phyloP scores from a whole-genome alignment of 1,140 invertebrate species.

The Dendroctonus ponderosae region DNA sequence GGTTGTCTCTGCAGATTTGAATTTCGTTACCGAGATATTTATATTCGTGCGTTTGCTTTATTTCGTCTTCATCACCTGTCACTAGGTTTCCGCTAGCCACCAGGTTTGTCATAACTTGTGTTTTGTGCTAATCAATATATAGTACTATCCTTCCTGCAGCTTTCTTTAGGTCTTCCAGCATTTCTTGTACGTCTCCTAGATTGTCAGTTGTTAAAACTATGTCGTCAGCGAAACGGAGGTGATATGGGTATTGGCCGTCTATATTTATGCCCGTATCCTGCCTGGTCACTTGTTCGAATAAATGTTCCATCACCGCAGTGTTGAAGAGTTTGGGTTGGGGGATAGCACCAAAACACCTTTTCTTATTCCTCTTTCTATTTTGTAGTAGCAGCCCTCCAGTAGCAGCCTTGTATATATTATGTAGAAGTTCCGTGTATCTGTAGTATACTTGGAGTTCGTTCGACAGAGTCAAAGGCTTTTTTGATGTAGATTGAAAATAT shows the following conservation, averaged over 20 bases:
- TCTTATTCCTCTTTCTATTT: too few relatives aligned
- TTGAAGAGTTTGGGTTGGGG: not conserved
- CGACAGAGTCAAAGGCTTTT: too few relatives aligned
- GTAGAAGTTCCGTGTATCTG: too few relatives aligned
- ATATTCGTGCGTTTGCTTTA: not conserved
- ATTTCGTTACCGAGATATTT: not conserved
- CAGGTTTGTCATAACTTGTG: not conserved
- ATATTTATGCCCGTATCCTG: not conserved
- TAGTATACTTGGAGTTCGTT: too few relatives aligned
- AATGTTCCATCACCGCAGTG: not conserved
- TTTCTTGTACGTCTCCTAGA: constrained; percentile 2
- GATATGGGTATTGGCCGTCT: not conserved
- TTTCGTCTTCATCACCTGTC: not conserved
- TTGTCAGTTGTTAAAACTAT: not conserved
- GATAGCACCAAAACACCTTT: too few relatives aligned
- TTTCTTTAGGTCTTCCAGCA: not conserved
- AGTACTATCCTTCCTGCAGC: not conserved
- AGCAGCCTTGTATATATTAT: too few relatives aligned
- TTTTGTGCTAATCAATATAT: not conserved
- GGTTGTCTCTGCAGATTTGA: not conserved
- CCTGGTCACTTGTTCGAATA: not conserved
- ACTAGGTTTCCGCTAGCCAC: not conserved
- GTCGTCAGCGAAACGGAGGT: not conserved
- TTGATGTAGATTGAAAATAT: too few relatives aligned
- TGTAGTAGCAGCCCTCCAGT: too few relatives aligned